phyloP scores from a whole-genome alignment of 92 coral and sea anemone species.

The Phenganax subtilis region DNA sequence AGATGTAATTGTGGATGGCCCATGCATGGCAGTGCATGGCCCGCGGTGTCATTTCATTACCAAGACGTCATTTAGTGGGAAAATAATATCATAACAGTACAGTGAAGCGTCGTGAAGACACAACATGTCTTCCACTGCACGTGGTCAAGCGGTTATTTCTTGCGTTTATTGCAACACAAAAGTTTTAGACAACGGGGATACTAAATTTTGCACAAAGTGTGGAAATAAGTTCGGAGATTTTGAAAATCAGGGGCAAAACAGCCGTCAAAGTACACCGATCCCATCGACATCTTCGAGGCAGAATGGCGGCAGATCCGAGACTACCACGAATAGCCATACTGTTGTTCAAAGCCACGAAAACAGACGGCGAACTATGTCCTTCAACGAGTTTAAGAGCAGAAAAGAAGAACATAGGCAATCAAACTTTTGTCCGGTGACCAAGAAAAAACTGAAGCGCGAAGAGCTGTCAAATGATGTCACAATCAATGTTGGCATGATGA shows the following conservation, averaged over 20 bases:
- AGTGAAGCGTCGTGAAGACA: neutral
- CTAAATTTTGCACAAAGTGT: neutral
- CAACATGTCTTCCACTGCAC: neutral
- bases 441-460: slow-evolving; percentile 1
- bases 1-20: neutral
- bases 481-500: neutral
- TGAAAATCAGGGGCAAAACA: neutral
- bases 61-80: neutral
- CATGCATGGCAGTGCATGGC: too few species aligned
- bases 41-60: neutral
- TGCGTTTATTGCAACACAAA: slow-evolving; percentile 6
- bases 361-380: slow-evolving; percentile 1
- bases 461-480: slow-evolving; percentile 1
- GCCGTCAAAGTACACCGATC: neutral
- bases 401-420: neutral
- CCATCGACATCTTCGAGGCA: neutral
- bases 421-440: neutral
- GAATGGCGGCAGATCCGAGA: neutral
- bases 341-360: neutral
- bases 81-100: neutral
- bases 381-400: slow-evolving; percentile 15
- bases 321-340: neutral
- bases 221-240: neutral
- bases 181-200: neutral
- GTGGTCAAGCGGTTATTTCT: neutral